Evolutionary conservation across 2,797 vertebrate genomes (phyloP).

Genomic region (Jordanella pulchra): DNA sequence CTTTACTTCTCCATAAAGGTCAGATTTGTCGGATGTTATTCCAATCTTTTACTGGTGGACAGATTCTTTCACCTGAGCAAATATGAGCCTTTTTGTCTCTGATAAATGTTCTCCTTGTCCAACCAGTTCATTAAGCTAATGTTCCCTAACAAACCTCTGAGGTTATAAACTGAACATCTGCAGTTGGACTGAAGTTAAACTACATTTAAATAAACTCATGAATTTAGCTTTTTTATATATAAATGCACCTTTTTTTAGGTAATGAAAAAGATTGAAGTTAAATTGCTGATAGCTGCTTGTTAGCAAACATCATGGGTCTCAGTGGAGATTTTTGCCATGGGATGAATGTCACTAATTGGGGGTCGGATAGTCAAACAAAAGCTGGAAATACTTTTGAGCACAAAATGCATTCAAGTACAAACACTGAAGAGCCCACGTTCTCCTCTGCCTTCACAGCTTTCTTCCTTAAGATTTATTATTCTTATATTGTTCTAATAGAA

Average conservation of each 20-base stretch:
- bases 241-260: background rate
- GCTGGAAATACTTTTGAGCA: conserved; percentile 8
- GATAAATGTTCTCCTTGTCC: too few species aligned
- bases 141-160: too few species aligned
- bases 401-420: conserved; percentile 4
- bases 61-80: too few species aligned
- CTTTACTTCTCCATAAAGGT: too few species aligned
- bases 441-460: background rate
- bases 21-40: too few species aligned
- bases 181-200: too few species aligned
- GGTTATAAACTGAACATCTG: too few species aligned
- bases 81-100: too few species aligned
- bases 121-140: too few species aligned
- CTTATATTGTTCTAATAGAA: conserved; percentile 7
- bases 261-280: conserved; percentile 2
- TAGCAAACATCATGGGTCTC: background rate
- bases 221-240: too few species aligned
- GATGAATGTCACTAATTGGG: conserved; percentile 17
- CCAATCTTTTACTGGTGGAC: too few species aligned
- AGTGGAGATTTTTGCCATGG: conserved; percentile 7
- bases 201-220: too few species aligned
- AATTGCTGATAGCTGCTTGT: conserved; percentile 10
- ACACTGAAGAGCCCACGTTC: background rate
- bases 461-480: background rate
- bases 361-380: conserved; percentile 22